Evolutionary conservation across 2,888 invertebrate genomes (phyloP), one percentile per base, ranked within the genome.

Genomic region (Chymomyza amoena): DNA sequence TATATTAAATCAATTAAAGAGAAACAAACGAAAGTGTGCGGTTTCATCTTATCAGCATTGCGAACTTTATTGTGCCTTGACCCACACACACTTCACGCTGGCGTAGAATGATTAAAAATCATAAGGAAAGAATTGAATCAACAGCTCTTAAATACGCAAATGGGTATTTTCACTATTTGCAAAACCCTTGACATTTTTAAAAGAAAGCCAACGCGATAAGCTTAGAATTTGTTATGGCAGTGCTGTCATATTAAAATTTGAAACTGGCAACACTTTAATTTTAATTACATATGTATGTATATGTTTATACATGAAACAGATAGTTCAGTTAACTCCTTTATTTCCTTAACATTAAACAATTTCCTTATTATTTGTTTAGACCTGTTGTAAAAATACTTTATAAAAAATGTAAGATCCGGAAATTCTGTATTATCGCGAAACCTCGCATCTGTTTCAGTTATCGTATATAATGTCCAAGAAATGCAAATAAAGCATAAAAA

Each of bases 51-150:
- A 82, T 82, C 87, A 85, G 65, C 69, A 76, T 76, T 82, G 64
- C 72, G 70, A 80, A 75, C 69, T 77, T 69, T 73, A 80, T 74
- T 79, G 79, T 68, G 66, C 79, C 84, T 86, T 77, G 80, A 76
- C 87, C 77, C 59, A 74, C 60, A 72, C 59, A 74, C 60, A 72
- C 16, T 54, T 54, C 10, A 45, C 39, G 39, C 39, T 45, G 39
- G 39, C 39, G 39, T 45, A 45, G 39, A 45, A 45, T 45, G 39
- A 45, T 45, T 45, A 45, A 45, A 45, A 45, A 45, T 6, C 4
- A 45, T 45, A 45, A 15, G 13, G 39, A 45, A 45, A 15, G 39
- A 45, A 13, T 45, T 45, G 13, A 45, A 45, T 13, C 32, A 45
- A 45, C 39, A 32, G 32, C 32, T 32, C 32, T 32, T 32, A 7